A percentile compares a stretch with the other conserved stretches of the same genome.
Evolutionary conservation across 2,113 vertebrate genomes (phyloP).

Genomic region (Ahaetulla prasina): DNA sequence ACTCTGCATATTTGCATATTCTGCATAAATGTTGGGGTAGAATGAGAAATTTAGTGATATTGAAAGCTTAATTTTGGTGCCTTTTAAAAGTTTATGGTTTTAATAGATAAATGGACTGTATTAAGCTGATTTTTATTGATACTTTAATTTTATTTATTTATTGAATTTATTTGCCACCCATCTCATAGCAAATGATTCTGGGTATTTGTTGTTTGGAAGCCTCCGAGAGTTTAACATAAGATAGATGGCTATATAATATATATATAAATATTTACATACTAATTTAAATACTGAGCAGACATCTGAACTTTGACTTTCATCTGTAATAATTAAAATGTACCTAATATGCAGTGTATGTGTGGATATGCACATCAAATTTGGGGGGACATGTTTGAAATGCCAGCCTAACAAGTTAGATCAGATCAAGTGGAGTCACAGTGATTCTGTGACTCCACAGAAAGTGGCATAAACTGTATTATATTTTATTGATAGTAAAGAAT

Average conservation of each 20-base stretch:
- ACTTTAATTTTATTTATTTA: background rate
- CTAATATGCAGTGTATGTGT: background rate
- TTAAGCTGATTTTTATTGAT: background rate
- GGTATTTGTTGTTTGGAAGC: background rate
- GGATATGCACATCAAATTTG: background rate
- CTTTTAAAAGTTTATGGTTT: background rate
- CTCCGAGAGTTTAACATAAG: background rate
- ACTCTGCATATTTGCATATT: background rate
- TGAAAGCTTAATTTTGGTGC: background rate
- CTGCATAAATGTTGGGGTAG: background rate
- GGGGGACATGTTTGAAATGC: background rate
- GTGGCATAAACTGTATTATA: background rate
- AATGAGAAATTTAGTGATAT: background rate
- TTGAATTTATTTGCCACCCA: background rate
- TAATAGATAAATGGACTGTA: background rate
- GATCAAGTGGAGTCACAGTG: too few species aligned
- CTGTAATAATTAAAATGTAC: background rate
- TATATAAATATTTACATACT: background rate
- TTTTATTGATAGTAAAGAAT: background rate
- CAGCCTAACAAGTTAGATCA: background rate
- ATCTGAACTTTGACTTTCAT: background rate
- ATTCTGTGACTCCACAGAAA: background rate
- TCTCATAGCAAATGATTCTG: background rate
- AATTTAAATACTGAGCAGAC: background rate
- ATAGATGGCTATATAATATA: background rate